A percentile compares a stretch with the other conserved stretches of the same genome.
phyloP scores from a whole-genome alignment of 30 jellyfish, hydroid and myxozoan species.

The Aurelia coerulea region DNA sequence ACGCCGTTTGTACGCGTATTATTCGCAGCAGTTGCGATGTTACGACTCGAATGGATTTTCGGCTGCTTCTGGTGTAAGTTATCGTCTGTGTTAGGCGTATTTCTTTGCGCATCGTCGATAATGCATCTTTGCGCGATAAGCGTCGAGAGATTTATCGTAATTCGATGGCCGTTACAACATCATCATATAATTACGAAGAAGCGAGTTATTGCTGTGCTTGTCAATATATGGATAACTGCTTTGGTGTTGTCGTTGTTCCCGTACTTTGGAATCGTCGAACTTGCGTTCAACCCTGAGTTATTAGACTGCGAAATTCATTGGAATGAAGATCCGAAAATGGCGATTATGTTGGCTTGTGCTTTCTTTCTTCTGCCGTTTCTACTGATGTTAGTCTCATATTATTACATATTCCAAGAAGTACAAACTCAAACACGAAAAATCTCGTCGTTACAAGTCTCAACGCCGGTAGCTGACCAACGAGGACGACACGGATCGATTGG shows the following conservation, averaged over 20 bases:
- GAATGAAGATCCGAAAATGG: constrained; percentile 60
- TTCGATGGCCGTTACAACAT: constrained; percentile 75
- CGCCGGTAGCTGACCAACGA: background rate
- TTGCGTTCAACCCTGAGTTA: constrained; percentile 59
- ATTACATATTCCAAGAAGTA: constrained; percentile 59
- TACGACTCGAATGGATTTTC: constrained; percentile 74
- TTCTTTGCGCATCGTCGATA: constrained; percentile 83
- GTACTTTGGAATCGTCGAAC: constrained; percentile 64
- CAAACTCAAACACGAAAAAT: constrained; percentile 67
- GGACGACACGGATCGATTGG: constrained; percentile 5
- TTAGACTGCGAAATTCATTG: constrained; percentile 81
- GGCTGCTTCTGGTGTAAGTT: constrained; percentile 92
- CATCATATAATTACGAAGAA: constrained; percentile 51
- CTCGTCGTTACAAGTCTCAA: constrained; percentile 29
- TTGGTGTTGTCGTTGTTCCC: constrained; percentile 79
- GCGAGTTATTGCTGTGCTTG: constrained; percentile 34
- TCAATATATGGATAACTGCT: constrained; percentile 75
- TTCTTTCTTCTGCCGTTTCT: constrained; percentile 71
- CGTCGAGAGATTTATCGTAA: constrained; percentile 77
- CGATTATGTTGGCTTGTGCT: constrained; percentile 42
- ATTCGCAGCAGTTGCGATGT: constrained; percentile 67
- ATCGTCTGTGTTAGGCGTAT: constrained; percentile 81
- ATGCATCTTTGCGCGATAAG: constrained; percentile 86
- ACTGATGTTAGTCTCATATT: constrained; percentile 63
- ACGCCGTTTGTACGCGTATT: constrained; percentile 81